Percentiles rank a stretch among this genome's conserved stretches.
phyloP scores from a whole-genome alignment of 1,140 invertebrate species.

The Ephestia elutella region DNA sequence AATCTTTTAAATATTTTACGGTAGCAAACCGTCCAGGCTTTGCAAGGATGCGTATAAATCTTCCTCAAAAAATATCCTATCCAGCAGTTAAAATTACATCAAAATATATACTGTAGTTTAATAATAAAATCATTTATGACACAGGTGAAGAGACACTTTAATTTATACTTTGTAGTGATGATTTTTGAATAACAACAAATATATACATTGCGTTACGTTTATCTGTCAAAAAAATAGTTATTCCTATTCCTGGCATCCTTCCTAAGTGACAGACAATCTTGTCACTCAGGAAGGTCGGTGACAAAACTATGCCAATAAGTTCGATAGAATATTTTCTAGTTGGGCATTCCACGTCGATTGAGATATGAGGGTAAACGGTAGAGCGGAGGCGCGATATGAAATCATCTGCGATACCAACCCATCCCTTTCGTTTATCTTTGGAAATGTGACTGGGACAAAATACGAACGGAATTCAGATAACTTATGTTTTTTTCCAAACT shows the following conservation, averaged over 20 bases:
- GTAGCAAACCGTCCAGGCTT: too few species aligned
- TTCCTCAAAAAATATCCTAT: too few species aligned
- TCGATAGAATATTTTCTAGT: constrained; percentile 5
- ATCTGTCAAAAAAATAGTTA: too few species aligned
- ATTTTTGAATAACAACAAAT: too few species aligned
- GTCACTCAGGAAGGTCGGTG: not conserved
- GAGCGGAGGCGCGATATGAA: constrained; percentile 6
- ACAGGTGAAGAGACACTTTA: too few species aligned
- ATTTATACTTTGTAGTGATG: too few species aligned
- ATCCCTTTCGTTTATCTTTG: constrained; percentile 2
- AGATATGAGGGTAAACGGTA: constrained; percentile 6
- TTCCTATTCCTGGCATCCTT: not conserved
- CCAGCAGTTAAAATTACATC: too few species aligned
- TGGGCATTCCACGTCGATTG: constrained; percentile 1
- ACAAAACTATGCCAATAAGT: not conserved
- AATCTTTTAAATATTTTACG: too few species aligned
- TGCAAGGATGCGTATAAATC: too few species aligned
- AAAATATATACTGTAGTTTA: too few species aligned
- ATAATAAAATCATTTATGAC: too few species aligned
- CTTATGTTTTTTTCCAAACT: not conserved
- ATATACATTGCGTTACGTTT: too few species aligned
- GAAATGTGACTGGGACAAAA: not conserved
- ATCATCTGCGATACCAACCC: not conserved
- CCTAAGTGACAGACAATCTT: not conserved
- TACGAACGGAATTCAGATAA: not conserved